Conservation (phyloP, 2,113 vertebrate species). For the Nanger granti region DNA sequence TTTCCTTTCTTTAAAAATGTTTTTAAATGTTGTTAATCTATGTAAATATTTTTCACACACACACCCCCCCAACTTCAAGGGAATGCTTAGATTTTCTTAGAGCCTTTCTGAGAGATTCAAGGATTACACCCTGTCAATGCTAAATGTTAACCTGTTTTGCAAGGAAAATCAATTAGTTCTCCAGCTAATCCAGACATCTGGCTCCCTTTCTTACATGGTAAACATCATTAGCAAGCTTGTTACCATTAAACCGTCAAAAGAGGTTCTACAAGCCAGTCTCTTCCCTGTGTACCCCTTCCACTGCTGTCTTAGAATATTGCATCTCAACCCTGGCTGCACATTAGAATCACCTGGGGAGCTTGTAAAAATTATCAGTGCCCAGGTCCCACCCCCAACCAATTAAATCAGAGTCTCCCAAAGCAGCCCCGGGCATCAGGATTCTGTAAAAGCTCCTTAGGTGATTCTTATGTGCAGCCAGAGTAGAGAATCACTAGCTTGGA, state of each 20-base stretch:
- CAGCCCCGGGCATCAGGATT: background rate
- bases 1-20: background rate
- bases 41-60: background rate
- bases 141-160: conserved; percentile 9
- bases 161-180: conserved; percentile 44
- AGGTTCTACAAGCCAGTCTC: background rate
- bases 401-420: background rate
- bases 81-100: background rate
- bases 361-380: background rate
- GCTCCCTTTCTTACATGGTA: conserved; percentile 8
- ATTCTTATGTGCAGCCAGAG: background rate
- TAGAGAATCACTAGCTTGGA: background rate
- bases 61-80: background rate
- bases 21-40: background rate
- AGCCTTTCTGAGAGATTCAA: conserved; percentile 25
- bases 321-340: background rate
- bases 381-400: background rate
- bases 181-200: conserved; percentile 18
- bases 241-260: background rate
- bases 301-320: background rate
- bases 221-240: conserved; percentile 24
- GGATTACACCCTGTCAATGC: background rate
- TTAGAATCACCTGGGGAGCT: background rate
- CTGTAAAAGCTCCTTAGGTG: background rate
- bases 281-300: background rate